Conservation (phyloP, 1,140 invertebrate genomes). For the Tetramorium parvispinum region DNA sequence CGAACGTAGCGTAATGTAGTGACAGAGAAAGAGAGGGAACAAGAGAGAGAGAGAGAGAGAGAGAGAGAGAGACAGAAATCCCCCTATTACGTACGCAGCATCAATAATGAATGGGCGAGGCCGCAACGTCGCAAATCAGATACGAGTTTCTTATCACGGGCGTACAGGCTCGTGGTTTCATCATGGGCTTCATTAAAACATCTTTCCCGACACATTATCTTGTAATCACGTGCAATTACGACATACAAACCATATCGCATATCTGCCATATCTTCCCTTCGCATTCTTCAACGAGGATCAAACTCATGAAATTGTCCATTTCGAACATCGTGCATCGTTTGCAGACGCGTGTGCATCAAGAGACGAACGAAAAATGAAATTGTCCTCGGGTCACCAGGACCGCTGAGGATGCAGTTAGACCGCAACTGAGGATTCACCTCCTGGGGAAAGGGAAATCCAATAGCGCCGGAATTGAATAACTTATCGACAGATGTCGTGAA, state of each 20-base stretch:
- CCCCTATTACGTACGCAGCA: conserved; percentile 51
- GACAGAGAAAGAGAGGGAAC: not conserved
- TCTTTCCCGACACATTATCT: not conserved
- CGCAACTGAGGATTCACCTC: conserved; percentile 48
- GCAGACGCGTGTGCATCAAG: not conserved
- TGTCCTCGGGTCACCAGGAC: conserved; percentile 11
- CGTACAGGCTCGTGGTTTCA: conserved; percentile 29
- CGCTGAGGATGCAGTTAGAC: conserved; percentile 51
- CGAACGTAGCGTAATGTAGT: not conserved
- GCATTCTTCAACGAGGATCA: not conserved
- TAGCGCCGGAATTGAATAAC: conserved; percentile 72
- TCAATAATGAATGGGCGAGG: conserved; percentile 69
- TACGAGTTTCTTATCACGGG: conserved; percentile 61
- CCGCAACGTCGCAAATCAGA: conserved; percentile 62
- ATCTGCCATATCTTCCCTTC: too few species aligned
- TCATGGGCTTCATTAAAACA: not conserved
- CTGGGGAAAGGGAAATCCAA: conserved; percentile 66
- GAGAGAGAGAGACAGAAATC: not conserved
- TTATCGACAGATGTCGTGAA: conserved; percentile 73
- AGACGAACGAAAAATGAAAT: conserved; percentile 7
- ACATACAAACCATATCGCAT: not conserved
- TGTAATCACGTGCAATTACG: not conserved
- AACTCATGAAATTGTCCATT: not conserved
- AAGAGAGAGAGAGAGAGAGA: not conserved
- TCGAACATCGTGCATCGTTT: not conserved